Percentiles rank a stretch among this genome's conserved stretches.
These are phyloP conservation scores for Octonoba sinensis DNA, from an alignment of 2,888 invertebrate genomes.

Conservation along the genomic window DNA sequence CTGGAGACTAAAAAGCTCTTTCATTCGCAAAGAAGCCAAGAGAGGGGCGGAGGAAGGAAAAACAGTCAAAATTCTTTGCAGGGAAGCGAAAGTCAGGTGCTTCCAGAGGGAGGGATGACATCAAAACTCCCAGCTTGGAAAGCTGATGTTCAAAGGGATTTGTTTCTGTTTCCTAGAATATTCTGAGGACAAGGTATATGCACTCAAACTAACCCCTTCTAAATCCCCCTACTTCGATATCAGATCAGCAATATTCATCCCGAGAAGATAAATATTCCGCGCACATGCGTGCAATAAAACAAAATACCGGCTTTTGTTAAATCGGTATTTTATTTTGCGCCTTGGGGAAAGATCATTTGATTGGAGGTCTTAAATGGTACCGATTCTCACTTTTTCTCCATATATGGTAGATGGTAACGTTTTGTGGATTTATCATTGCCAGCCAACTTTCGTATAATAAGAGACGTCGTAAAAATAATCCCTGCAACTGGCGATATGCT, in stretches of 20 bases:
- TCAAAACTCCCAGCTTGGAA: conserved; percentile 34
- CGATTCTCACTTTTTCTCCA: neutral
- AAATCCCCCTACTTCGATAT: neutral
- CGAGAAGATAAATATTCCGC: neutral
- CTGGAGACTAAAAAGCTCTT: conserved; percentile 41
- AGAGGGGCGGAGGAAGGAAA: conserved; percentile 4
- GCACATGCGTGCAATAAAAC: conserved; percentile 3
- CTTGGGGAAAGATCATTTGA: conserved; percentile 23
- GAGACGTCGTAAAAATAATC: conserved; percentile 54
- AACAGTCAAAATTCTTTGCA: conserved; percentile 22
- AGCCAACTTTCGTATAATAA: conserved; percentile 50
- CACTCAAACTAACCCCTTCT: neutral
- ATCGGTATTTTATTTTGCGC: conserved; percentile 25
- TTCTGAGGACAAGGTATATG: neutral
- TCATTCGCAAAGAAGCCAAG: conserved; percentile 30
- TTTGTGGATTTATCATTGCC: conserved; percentile 44
- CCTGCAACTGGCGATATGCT: conserved; percentile 47
- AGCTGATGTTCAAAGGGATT: conserved; percentile 38
- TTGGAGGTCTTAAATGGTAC: conserved; percentile 22
- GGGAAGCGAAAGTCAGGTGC: conserved; percentile 14
- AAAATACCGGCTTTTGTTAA: conserved; percentile 15
- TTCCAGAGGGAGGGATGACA: conserved; percentile 21
- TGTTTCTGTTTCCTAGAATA: conserved; percentile 24
- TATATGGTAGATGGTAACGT: conserved; percentile 15
- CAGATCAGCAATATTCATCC: conserved; percentile 15